These are phyloP conservation scores for Latrodectus hesperus DNA, from an alignment of 2,888 invertebrate genomes.

Conservation along the genomic window DNA sequence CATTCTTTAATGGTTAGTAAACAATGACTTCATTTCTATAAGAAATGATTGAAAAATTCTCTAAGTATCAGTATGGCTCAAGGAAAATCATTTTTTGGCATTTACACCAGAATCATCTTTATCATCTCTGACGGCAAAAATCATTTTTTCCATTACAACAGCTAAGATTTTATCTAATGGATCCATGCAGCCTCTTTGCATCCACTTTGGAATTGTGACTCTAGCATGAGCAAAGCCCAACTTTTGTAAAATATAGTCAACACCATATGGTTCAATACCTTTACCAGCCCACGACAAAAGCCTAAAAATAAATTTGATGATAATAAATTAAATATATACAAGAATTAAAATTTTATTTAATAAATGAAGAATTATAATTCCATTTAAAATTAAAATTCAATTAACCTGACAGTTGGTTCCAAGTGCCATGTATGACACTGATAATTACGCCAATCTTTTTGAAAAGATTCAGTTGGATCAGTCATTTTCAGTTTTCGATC, in stretches of 20 bases:
- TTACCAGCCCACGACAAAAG: slow-evolving; percentile 88
- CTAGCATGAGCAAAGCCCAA: slow-evolving; percentile 97
- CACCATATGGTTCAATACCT: slow-evolving; percentile 94
- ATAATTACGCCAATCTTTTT: slow-evolving; percentile 92
- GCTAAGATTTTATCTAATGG: slow-evolving; percentile 94
- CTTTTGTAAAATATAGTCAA: slow-evolving; percentile 96
- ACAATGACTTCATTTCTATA: no score
- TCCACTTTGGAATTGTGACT: slow-evolving; percentile 99
- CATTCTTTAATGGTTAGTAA: no score
- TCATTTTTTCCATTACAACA: slow-evolving; percentile 77
- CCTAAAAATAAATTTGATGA: slow-evolving; percentile 70
- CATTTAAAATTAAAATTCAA: neutral
- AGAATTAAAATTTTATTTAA: neutral
- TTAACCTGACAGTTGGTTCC: slow-evolving; percentile 90
- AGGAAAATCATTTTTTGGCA: slow-evolving; percentile 31
- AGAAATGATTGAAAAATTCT: no score
- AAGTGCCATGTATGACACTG: slow-evolving; percentile 96
- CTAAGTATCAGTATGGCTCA: neutral
- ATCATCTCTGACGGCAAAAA: slow-evolving; percentile 69
- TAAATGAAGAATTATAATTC: no score
- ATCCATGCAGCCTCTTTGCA: slow-evolving; percentile 98
- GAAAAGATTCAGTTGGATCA: slow-evolving; percentile 75
- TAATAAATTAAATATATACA: slow-evolving; percentile 29
- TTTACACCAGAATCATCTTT: slow-evolving; percentile 51
- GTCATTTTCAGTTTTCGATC: slow-evolving; percentile 70